phyloP scores from a whole-genome alignment of 2,888 invertebrate genomes.

The Nebria brevicollis region DNA sequence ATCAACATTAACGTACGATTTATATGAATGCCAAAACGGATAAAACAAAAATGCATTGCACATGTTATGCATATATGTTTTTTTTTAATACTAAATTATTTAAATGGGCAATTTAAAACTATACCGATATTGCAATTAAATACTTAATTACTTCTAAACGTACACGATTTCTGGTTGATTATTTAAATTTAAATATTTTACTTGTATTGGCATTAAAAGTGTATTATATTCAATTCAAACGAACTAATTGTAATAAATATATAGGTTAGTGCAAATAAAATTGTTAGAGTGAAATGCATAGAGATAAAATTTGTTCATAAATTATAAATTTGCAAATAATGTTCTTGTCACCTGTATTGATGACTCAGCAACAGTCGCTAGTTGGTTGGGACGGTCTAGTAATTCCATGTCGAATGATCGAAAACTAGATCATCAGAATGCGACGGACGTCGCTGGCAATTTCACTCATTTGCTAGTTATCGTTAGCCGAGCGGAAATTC shows the following conservation, averaged over 20 bases:
- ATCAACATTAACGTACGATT: neutral
- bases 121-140: neutral
- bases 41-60: neutral
- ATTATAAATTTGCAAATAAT: neutral
- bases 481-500: constrained; percentile 38
- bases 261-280: neutral
- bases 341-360: neutral
- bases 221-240: neutral
- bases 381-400: neutral
- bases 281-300: neutral
- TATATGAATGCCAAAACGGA: neutral
- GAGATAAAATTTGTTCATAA: neutral
- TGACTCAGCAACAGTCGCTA: neutral
- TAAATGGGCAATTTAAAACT: neutral
- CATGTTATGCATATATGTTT: too few relatives aligned
- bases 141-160: neutral
- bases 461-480: constrained; percentile 43
- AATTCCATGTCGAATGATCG: constrained; percentile 29
- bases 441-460: constrained; percentile 23
- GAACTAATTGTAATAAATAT: neutral
- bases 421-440: constrained; percentile 38
- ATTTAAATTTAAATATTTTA: neutral
- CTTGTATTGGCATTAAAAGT: neutral
- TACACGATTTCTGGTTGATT: neutral
- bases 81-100: too few relatives aligned